A percentile compares a stretch with the other conserved stretches of the same genome.
Evolutionary conservation across 2,888 invertebrate species (phyloP).

Genomic region (Abrostola triplasia): DNA sequence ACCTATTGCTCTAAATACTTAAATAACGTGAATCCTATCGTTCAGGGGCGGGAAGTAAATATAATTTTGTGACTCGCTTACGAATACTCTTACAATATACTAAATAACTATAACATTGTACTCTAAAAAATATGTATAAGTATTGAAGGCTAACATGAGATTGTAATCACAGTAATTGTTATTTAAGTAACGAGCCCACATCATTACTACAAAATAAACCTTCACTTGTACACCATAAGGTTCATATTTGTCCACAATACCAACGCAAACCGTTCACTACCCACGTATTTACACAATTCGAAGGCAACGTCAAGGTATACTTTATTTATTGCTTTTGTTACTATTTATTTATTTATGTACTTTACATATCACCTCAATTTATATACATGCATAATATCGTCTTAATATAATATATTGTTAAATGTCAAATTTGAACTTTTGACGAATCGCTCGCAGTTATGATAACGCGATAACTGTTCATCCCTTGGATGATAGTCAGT

Average conservation of each 20-base stretch:
- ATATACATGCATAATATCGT: constrained; percentile 75
- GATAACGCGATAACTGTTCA: constrained; percentile 65
- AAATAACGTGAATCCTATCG: constrained; percentile 83
- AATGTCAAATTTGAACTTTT: constrained; percentile 78
- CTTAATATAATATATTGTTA: constrained; percentile 60
- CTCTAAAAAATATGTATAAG: constrained; percentile 89
- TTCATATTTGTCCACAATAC: constrained; percentile 67
- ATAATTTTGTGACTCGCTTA: constrained; percentile 88
- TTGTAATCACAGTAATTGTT: constrained; percentile 88
- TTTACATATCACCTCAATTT: constrained; percentile 85
- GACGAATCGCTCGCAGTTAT: constrained; percentile 58
- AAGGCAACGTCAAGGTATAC: constrained; percentile 88
- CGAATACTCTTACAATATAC: constrained; percentile 82
- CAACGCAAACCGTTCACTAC: constrained; percentile 76
- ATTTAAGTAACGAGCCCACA: constrained; percentile 87
- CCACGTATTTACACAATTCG: constrained; percentile 80
- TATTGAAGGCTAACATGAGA: constrained; percentile 88
- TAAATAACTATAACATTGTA: constrained; percentile 89
- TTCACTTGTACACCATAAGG: constrained; percentile 70
- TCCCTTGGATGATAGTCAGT: constrained; percentile 78
- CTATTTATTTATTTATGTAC: constrained; percentile 81
- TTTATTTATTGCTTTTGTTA: constrained; percentile 88
- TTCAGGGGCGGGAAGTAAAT: constrained; percentile 83
- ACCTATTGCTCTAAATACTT: constrained; percentile 84
- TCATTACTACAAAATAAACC: constrained; percentile 84